Conservation (phyloP, 2,113 vertebrate species). For the Pampusana beccarii region DNA sequence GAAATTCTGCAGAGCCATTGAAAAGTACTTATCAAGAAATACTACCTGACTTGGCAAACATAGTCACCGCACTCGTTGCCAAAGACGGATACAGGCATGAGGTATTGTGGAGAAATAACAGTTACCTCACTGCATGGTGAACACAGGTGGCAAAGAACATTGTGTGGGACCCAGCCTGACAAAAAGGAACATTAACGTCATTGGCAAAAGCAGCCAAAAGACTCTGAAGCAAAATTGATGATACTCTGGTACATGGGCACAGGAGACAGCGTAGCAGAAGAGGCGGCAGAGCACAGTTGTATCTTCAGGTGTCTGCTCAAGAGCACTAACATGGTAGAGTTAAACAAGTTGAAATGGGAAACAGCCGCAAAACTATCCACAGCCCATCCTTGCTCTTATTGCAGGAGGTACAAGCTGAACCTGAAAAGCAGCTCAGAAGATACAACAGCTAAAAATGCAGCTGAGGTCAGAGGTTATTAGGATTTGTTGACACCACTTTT, state of each 20-base stretch:
- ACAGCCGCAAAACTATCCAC: not conserved
- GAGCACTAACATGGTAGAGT: not conserved
- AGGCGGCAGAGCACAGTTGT: not conserved
- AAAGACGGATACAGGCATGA: not conserved
- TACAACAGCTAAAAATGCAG: not conserved
- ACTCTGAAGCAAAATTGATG: not conserved
- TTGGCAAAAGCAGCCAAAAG: not conserved
- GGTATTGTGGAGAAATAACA: not conserved
- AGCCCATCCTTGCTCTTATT: not conserved
- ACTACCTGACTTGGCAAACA: not conserved
- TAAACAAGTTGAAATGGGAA: not conserved
- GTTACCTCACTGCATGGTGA: not conserved
- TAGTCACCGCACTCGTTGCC: not conserved
- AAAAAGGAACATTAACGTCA: not conserved
- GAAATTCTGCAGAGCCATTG: not conserved
- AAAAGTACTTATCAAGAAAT: not conserved
- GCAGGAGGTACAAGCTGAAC: not conserved
- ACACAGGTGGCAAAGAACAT: not conserved
- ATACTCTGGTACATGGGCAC: not conserved
- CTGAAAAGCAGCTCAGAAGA: not conserved
- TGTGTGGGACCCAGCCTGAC: not conserved
- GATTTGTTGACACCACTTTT: not conserved
- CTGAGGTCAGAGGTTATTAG: not conserved
- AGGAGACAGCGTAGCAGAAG: not conserved
- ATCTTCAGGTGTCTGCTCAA: not conserved